phyloP scores from a whole-genome alignment of 1,140 invertebrate species.

The Drosophila kanapiae region DNA sequence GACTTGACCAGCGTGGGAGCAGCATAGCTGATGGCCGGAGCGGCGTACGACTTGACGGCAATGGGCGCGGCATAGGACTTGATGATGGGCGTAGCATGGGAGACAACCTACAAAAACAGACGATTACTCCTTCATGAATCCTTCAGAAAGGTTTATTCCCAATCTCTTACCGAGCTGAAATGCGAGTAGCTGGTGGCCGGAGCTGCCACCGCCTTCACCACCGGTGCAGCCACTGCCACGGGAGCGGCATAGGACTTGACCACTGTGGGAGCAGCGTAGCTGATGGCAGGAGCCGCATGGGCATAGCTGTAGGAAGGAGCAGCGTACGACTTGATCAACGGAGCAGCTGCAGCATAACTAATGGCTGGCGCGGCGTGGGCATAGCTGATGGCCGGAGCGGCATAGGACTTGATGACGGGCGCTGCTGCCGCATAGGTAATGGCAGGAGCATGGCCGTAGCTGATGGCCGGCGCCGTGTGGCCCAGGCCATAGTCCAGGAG shows the following conservation, averaged over 20 bases:
- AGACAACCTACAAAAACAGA: slow-evolving; percentile 36
- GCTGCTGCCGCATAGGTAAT: slow-evolving; percentile 61
- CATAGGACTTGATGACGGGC: slow-evolving; percentile 59
- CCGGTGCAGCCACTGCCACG: slow-evolving; percentile 17
- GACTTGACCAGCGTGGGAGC: slow-evolving; percentile 47
- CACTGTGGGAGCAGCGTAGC: slow-evolving; percentile 62
- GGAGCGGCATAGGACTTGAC: slow-evolving; percentile 67
- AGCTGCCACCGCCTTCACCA: slow-evolving; percentile 42
- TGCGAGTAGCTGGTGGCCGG: slow-evolving; percentile 71
- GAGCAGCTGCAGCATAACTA: slow-evolving; percentile 34
- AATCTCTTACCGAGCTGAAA: slow-evolving; percentile 71
- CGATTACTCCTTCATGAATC: neutral
- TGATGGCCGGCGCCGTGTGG: slow-evolving; percentile 59
- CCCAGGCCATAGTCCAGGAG: slow-evolving; percentile 56
- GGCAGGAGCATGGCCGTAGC: slow-evolving; percentile 65
- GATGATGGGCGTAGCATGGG: slow-evolving; percentile 47
- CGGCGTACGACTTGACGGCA: slow-evolving; percentile 46
- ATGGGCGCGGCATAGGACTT: slow-evolving; percentile 57
- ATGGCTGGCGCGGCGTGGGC: slow-evolving; percentile 46
- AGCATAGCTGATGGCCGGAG: slow-evolving; percentile 31
- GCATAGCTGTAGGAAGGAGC: slow-evolving; percentile 61
- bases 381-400: slow-evolving; percentile 46
- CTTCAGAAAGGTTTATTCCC: neutral
- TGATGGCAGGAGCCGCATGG: slow-evolving; percentile 59
- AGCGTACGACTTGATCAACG: slow-evolving; percentile 50